These are phyloP conservation scores for Xiphophorus birchmanni DNA, from an alignment of 2,797 vertebrate genomes.

Conservation along the genomic window DNA sequence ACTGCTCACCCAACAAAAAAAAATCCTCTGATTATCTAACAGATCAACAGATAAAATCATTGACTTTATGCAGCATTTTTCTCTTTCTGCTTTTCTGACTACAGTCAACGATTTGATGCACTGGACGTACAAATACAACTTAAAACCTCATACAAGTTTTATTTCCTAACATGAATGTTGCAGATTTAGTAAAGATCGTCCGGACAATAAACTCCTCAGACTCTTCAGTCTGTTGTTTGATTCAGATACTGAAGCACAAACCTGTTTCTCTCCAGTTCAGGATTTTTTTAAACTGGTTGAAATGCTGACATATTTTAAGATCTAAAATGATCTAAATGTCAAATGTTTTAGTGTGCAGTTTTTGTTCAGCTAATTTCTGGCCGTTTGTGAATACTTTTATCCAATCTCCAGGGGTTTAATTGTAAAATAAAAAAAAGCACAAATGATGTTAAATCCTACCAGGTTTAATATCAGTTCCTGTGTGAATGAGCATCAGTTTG, in stretches of 20 bases:
- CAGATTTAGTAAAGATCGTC: neutral
- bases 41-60: neutral
- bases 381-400: neutral
- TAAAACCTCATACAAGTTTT: neutral
- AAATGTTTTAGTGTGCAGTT: neutral
- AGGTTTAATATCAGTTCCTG: neutral
- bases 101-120: neutral
- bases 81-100: neutral
- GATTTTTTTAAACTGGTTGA: constrained; percentile 4
- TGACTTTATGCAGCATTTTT: neutral
- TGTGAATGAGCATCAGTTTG: constrained; percentile 16
- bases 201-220: neutral
- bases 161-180: neutral
- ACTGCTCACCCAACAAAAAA: neutral
- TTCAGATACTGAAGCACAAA: neutral
- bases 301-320: neutral
- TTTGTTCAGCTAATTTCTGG: neutral
- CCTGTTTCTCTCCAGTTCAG: neutral
- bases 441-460: neutral
- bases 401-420: too few relatives aligned
- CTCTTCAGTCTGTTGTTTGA: neutral
- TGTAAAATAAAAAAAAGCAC: neutral
- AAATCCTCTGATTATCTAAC: neutral
- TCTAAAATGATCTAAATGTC: neutral
- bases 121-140: neutral